Conservation (phyloP, 2,113 vertebrate species). For the Isichthys henryi region DNA sequence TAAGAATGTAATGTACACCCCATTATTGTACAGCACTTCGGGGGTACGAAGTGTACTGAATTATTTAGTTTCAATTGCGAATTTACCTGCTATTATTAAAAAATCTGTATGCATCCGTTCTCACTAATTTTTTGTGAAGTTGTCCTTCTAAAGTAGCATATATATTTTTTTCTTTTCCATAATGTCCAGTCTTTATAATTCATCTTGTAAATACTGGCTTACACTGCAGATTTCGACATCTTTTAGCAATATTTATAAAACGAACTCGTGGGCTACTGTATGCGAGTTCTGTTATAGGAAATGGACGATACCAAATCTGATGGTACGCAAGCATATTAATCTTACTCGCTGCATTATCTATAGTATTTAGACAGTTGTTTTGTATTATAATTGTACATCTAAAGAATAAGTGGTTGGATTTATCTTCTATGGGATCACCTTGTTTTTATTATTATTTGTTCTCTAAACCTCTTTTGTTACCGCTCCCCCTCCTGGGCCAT, state of each 20-base stretch:
- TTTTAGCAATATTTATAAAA: background rate
- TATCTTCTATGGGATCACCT: background rate
- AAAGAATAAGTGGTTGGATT: background rate
- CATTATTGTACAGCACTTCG: background rate
- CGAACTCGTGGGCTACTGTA: background rate
- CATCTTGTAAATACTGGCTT: background rate
- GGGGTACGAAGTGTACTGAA: background rate
- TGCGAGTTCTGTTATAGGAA: slow-evolving; percentile 40
- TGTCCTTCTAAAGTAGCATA: background rate
- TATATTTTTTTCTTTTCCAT: background rate
- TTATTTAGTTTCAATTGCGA: background rate
- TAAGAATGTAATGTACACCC: background rate
- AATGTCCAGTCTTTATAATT: background rate
- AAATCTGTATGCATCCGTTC: background rate
- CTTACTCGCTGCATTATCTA: background rate
- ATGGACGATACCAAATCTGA: slow-evolving; percentile 55
- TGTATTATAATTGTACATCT: background rate
- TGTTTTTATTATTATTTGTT: background rate
- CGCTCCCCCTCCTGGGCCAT: slow-evolving; percentile 8
- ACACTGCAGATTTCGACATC: background rate
- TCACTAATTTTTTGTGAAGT: background rate
- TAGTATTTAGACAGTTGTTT: background rate
- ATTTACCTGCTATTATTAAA: background rate
- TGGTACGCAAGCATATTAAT: background rate
- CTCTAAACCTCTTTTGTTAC: background rate